phyloP scores from a whole-genome alignment of 2,113 vertebrate genomes.

The Gasterosteus aculeatus region DNA sequence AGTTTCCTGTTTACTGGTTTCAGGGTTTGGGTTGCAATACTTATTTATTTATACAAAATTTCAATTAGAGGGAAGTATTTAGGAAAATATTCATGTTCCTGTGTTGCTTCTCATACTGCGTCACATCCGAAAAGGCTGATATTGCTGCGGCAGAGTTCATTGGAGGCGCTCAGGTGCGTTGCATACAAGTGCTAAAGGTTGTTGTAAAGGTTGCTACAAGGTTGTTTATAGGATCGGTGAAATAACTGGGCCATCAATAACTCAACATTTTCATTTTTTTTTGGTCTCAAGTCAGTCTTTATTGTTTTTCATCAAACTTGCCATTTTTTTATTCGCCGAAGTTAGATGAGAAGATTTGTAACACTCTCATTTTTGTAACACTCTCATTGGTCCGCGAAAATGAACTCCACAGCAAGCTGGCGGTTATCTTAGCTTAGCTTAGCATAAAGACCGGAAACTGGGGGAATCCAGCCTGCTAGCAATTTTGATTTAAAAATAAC shows the following conservation, averaged over 20 bases:
- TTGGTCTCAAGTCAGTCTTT: neutral
- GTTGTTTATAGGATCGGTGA: neutral
- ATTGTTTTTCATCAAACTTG: neutral
- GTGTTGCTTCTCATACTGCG: neutral
- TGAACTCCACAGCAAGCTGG: neutral
- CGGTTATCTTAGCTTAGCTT: neutral
- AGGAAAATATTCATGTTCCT: too few species aligned
- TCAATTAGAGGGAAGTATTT: too few species aligned
- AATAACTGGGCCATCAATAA: neutral
- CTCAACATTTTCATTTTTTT: neutral
- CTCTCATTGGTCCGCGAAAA: neutral
- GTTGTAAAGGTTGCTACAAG: too few species aligned
- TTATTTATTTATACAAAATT: too few species aligned
- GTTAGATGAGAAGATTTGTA: neutral
- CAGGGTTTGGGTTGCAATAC: too few species aligned
- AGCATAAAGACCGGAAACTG: neutral
- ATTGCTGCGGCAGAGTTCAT: too few species aligned
- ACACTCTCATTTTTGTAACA: neutral
- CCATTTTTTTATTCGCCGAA: neutral
- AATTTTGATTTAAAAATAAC: neutral
- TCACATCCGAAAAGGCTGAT: too few species aligned
- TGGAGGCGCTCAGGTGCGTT: neutral
- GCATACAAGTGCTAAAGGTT: too few species aligned
- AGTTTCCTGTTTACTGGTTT: too few species aligned
- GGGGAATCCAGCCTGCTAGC: neutral